Base-by-base conservation (phyloP, 1,140 invertebrate species). In the Calliopsis andreniformis region DNA sequence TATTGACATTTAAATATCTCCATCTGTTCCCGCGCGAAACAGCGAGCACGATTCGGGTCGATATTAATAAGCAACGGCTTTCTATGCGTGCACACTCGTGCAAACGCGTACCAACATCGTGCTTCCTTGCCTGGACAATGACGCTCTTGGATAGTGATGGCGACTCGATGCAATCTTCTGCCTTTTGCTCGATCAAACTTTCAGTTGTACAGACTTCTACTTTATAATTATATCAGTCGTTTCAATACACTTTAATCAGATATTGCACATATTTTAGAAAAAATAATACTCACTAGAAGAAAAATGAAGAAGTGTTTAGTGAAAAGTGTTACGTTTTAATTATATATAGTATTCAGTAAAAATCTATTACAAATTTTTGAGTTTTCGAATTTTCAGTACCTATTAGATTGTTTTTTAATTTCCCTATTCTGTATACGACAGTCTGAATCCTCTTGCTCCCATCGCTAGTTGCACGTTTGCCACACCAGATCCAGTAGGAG, bases 1-100 rank as follows among this genome's bases (percentile, higher is more conserved):
- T 87, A 89, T 89, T 86, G 84, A 86, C 87, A 88, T 89, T 88
- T 88, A 87, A 89, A 89, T 88, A 89, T 89, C 87, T 86, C 84
- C 86, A 87, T 87, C 85, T 82, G 81, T 86, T 87, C 78, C 61
- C 68, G 79, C 68, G 76, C 76, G 71, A 71, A 78, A 77, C 56
- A 69, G 23, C 56, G 18, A 56, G 43, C 49, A 32, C 59, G 45
- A 79, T 68, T 49, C 70, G 66, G 23, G 25, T 39, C 67, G 59
- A 83, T 82, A 82, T 79, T 79, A 82, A 75, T 83, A 82, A 73
- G 53, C 62, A 58, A 69, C 47, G 10, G 43, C 35, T 59, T 47
- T 30, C 51, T 59, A 67, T 42, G 68, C 23, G 39, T 30, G 49
- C 47, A n/a, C 47, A 25, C n/a, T 23, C 28, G 20, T 30, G 18